Evolutionary conservation across 2,888 invertebrate genomes (phyloP).

Genomic region (Leptopilina drosophilae): DNA sequence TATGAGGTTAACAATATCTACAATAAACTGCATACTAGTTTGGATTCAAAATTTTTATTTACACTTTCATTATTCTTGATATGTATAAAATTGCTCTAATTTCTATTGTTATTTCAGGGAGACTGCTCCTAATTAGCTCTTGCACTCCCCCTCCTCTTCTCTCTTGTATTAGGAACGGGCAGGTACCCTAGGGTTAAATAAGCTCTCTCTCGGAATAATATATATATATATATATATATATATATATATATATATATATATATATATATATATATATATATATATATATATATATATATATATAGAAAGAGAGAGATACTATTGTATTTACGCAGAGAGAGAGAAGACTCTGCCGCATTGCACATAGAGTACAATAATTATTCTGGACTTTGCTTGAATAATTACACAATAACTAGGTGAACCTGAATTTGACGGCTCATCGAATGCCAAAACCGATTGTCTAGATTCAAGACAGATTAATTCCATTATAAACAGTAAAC

Average conservation of each 20-base stretch:
- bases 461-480: not conserved
- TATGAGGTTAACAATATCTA: too few relatives aligned
- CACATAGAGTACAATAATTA: conserved; percentile 9
- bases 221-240: not conserved
- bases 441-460: conserved; percentile 10
- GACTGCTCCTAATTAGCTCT: conserved; percentile 69
- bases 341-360: conserved; percentile 9
- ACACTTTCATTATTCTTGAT: too few relatives aligned
- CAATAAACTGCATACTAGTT: too few relatives aligned
- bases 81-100: conserved; percentile 58
- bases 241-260: too few relatives aligned
- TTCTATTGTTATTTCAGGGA: conserved; percentile 68
- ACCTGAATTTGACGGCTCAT: conserved; percentile 27
- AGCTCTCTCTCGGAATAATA: not conserved
- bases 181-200: conserved; percentile 27
- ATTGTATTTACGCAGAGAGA: too few relatives aligned
- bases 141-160: conserved; percentile 6
- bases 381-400: conserved; percentile 25
- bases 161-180: conserved; percentile 16
- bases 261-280: not conserved
- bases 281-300: too few relatives aligned
- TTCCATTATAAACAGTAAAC: too few relatives aligned
- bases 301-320: too few relatives aligned
- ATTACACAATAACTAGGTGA: conserved; percentile 28
- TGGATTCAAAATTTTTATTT: too few relatives aligned